Evolutionary conservation across 2,888 invertebrate genomes (phyloP).

Genomic region (Agapostemon virescens): DNA sequence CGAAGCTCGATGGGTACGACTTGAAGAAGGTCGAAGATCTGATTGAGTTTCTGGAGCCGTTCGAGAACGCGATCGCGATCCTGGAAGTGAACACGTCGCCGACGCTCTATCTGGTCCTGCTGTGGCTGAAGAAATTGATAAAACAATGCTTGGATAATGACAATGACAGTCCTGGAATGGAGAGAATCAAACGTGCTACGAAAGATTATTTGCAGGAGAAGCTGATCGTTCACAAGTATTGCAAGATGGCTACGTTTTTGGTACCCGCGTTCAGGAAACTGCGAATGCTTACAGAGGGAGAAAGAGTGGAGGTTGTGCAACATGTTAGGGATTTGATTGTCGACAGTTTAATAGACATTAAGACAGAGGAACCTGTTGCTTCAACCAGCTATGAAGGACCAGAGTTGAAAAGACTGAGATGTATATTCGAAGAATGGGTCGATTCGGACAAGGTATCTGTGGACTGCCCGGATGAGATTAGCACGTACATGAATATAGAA

Average conservation of each 20-base stretch:
- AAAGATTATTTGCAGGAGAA: not conserved
- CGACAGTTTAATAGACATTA: not conserved
- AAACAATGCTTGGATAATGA: not conserved
- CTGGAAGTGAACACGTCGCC: not conserved
- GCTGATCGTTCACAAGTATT: not conserved
- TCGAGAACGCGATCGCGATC: not conserved
- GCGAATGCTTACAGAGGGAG: not conserved
- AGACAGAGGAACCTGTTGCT: not conserved
- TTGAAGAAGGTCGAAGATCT: not conserved
- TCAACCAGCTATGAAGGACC: not conserved
- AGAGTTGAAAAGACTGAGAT: not conserved
- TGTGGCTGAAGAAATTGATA: slow-evolving; percentile 1
- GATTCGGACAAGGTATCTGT: not conserved
- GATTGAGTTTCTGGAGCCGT: not conserved
- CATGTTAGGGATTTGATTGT: slow-evolving; percentile 1
- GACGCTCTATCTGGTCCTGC: not conserved
- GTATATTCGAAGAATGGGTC: not conserved
- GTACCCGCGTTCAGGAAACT: not conserved
- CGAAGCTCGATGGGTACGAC: not conserved
- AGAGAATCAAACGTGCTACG: not conserved
- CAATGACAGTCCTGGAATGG: not conserved
- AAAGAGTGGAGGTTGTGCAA: not conserved
- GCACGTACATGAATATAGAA: not conserved
- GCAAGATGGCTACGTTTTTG: not conserved
- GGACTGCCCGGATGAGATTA: not conserved